Conservation (phyloP, 2,888 invertebrate species). For the Amphipoea oculea region DNA sequence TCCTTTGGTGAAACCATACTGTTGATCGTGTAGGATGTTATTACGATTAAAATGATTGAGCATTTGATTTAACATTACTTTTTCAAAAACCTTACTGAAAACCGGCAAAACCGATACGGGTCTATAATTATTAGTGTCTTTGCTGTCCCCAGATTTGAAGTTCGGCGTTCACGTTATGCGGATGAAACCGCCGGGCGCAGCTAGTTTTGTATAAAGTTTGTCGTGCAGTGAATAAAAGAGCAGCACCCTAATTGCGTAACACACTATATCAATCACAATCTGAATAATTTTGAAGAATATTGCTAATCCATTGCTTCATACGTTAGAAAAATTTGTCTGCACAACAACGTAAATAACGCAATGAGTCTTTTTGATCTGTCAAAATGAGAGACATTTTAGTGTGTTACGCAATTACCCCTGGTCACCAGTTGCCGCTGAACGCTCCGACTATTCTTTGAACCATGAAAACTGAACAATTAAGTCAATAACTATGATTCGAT, state of each 20-base stretch:
- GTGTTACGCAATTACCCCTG: neutral
- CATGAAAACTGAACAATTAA: slow-evolving; percentile 3
- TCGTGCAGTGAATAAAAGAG: neutral
- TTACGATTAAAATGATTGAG: too few relatives aligned
- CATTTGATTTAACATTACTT: too few relatives aligned
- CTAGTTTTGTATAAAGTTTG: neutral
- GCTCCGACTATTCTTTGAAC: neutral
- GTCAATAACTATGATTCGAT: slow-evolving; percentile 7
- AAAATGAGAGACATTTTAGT: neutral
- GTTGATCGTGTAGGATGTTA: too few relatives aligned
- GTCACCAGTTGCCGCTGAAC: neutral
- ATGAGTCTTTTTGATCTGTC: neutral
- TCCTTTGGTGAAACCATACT: too few relatives aligned
- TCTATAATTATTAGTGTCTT: too few relatives aligned
- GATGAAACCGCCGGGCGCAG: neutral
- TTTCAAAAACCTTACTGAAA: too few relatives aligned
- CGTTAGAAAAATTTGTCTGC: neutral
- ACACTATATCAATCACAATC: too few relatives aligned
- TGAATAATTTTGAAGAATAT: neutral
- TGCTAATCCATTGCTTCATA: neutral
- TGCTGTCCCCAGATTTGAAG: too few relatives aligned
- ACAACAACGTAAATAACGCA: neutral
- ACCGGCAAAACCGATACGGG: too few relatives aligned
- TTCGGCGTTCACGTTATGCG: neutral
- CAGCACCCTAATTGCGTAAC: too few relatives aligned